Base-by-base conservation (phyloP, 2,797 vertebrate species). In the Protonibea diacanthus region DNA sequence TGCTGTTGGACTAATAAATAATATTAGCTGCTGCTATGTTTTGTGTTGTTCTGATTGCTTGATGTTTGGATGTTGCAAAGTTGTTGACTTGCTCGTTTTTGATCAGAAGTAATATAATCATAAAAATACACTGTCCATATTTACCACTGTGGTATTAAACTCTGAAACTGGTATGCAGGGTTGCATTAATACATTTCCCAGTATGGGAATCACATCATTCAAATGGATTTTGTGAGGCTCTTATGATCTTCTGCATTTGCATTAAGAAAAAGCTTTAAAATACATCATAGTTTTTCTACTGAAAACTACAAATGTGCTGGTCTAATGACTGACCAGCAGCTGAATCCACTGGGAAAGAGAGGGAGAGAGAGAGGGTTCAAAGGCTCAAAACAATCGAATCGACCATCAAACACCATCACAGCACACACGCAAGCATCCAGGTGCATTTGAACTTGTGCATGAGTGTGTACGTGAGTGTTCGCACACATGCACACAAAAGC, bases 381-480 rank as follows among this genome's bases (percentile, higher is more conserved):
- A 92, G 85, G 21, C 59, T 65, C 48, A 1, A 11, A 77, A 88
- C 82, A 83, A 87, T 47, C 57, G 27, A 79, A 15, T 18, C 47
- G 3, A 66, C 52, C 76, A 82, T 85, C 86, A 87, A 86, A 88
- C 75, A 49, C 23, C 44, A n/a, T 21, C 68, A 11, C 53, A 61
- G 18, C 45, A 13, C 78, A 74, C 49, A 62, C n/a, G 33, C 53
- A 69, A n/a, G 29, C 42, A 57, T 69, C 52, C 56, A 72, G 73
- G 71, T 80, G 70, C 64, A 18, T 76, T 4, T 72, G 6, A 66
- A 27, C 6, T 27, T 23, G 29, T 76, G 66, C 53, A 18, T 10
- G 51, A 60, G 51, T 55, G 49, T 3, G 63, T 38, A 10, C 1
- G 20, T 65, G 25, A 20, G 44, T 12, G 59, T 11, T 42, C 27